Conservation (phyloP, 2,888 invertebrate species). For the Isoperla grammatica region DNA sequence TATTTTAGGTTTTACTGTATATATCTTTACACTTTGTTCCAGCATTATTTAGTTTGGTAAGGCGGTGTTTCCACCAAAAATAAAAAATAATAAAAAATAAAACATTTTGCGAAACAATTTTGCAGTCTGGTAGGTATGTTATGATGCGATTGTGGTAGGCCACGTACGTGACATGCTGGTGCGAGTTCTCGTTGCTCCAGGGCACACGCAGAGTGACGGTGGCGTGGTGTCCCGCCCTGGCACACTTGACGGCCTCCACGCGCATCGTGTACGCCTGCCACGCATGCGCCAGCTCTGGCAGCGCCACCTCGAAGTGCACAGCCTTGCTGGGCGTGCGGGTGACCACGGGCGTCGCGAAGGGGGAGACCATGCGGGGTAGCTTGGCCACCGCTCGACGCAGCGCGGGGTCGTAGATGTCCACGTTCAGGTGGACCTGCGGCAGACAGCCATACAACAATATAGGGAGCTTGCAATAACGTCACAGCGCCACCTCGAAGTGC, state of each 20-base stretch:
- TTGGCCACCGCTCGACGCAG: constrained; percentile 35
- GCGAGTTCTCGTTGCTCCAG: constrained; percentile 58
- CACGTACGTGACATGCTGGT: constrained; percentile 57
- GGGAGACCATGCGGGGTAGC: constrained; percentile 22
- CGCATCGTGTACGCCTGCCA: constrained; percentile 57
- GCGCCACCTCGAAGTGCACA: constrained; percentile 55
- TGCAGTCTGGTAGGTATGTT: too few species aligned
- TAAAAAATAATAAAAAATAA: too few species aligned
- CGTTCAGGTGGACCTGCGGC: constrained; percentile 55
- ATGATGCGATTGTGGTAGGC: too few species aligned
- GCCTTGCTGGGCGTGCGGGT: constrained; percentile 53
- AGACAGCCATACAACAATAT: too few species aligned
- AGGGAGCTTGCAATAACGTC: too few species aligned
- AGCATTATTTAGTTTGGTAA: too few species aligned
- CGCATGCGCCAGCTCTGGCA: constrained; percentile 52
- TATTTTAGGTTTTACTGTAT: too few species aligned
- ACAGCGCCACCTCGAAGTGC: constrained; percentile 56
- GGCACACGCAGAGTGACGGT: constrained; percentile 58
- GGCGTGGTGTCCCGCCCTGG: constrained; percentile 49
- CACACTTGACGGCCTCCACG: constrained; percentile 51
- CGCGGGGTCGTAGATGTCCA: constrained; percentile 56
- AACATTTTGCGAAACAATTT: too few species aligned
- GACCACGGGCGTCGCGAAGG: constrained; percentile 39
- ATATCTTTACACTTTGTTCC: too few species aligned
- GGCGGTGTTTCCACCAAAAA: too few species aligned